Evolutionary conservation across 2,113 vertebrate genomes (phyloP).

Genomic region (Pygoscelis antarcticus): DNA sequence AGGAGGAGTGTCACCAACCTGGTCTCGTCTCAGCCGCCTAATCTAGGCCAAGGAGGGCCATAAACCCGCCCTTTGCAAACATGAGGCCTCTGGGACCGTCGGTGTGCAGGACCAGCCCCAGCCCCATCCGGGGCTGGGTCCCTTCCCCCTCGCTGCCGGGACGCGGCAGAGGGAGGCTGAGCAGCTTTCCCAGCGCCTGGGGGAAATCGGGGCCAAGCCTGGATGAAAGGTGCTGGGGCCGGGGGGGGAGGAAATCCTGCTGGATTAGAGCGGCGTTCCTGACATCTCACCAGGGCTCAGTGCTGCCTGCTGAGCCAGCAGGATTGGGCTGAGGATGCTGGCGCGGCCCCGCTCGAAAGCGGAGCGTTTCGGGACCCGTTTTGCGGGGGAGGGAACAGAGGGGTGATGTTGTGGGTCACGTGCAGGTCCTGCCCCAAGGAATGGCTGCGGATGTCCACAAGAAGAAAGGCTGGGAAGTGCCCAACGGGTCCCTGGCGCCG

Average conservation of each 20-base stretch:
- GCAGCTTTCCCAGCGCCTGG: background rate
- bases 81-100: background rate
- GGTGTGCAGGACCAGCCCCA: background rate
- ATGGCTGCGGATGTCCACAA: constrained; percentile 86
- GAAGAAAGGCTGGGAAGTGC: constrained; percentile 76
- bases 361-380: accelerated
- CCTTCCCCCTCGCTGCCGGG: accelerated
- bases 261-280: constrained; percentile 26
- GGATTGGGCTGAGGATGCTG: background rate
- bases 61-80: constrained; percentile 26
- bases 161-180: accelerated
- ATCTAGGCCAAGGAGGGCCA: background rate
- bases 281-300: background rate
- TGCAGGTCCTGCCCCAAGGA: constrained; percentile 6
- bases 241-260: constrained; percentile 24
- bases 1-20: background rate
- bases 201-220: constrained; percentile 30
- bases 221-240: background rate
- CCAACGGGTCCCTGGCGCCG: constrained; percentile 75
- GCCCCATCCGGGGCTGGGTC: accelerated
- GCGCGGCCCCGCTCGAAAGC: accelerated
- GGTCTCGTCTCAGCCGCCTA: background rate
- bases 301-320: constrained; percentile 30
- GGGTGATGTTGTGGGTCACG: background rate
- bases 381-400: background rate